Evolutionary conservation across 2,888 invertebrate genomes (phyloP), one percentile per base, ranked within the genome.

Genomic region (Apodemia mormo): DNA sequence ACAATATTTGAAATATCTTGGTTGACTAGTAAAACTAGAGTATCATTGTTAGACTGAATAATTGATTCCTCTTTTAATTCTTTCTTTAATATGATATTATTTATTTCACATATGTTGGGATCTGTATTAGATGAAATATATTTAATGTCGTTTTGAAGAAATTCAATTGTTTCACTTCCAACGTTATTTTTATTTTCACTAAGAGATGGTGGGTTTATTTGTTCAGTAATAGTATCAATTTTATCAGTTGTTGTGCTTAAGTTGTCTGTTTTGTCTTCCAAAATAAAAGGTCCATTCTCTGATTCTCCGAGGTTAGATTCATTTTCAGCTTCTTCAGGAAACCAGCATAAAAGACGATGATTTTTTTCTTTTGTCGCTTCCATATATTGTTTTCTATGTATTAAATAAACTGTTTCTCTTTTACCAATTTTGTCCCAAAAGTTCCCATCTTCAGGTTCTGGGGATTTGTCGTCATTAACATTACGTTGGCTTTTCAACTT

Each of bases 361-460:
- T 82, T 78, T 74, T 88, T 84, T 77, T 91, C 87, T 76, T 83
- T 89, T 14, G 81, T 81, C 73, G 94, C 94, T 43, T 88, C 83
- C 65, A 94, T 76, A 65, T 88, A 83, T 82, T 94, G 90, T 79
- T 94, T 94, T 72, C 95, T 92, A 78, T 94, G 94, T 68, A 86
- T 85, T 80, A 95, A 92, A 79, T 95, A 95, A 61, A 95, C 85
- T n/a, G 95, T 95, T 85, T 96, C 96, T 72, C 96, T 87, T 76
- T 94, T 94, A 5, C 95, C 95, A 73, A 96, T 95, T 85, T 93
- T 94, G 40, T 94, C 93, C 96, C 96, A 96, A 86, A 96, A 96
- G 80, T 95, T 95, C 12, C 90, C 91, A 73, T 88, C 88, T 1
- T 92, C 93, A 10, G 88, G 87, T 74, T 91, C 92, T 45, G 90